Base-by-base conservation (phyloP, 2,797 vertebrate genomes). In the Malacoraja senta region DNA sequence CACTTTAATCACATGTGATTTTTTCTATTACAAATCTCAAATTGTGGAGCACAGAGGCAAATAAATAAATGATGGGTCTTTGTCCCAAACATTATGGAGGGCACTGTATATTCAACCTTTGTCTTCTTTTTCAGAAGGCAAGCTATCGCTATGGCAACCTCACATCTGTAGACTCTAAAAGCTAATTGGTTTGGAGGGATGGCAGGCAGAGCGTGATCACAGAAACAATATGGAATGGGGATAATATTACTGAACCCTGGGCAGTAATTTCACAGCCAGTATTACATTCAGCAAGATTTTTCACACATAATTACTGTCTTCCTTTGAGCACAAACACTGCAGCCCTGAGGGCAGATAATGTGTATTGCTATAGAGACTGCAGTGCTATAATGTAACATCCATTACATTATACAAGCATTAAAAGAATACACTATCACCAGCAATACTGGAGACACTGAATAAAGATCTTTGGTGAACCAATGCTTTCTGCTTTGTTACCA, bases 221-320 rank as follows among this genome's bases (percentile, higher is more conserved):
- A 76, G 68, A 53, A 76, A 72, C 71, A 53, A 53, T 72, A 92
- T 76, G 72, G 90, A 92, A 76, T 74, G 71, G 71, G 26, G 90
- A 92, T 92, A 76, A 92, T 92, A 76, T 92, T 92, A 76, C 90
- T 76, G 72, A 92, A 92, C 71, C 71, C 38, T 92, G 90, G 90
- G 90, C 71, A 92, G 90, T 92, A 58, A 92, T 92, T 92, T 92
- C 90, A 92, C 71, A 92, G 90, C 90, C 38, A 76, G 21, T 44
- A 92, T 92, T 92, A 76, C 90, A 92, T 53, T 76, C 71, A n/a
- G 90, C 90, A 76, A 92, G 38, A 92, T 92, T 92, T 92, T 92
- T 92, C 90, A 92, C 90, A 92, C 90, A 92, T 92, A 92, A 92
- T 92, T 92, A 92, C 90, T 92, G 90, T 92, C 38, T 92, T 92